Base-by-base conservation (phyloP, 1,140 invertebrate genomes). In the Drosophila aff. region DNA sequence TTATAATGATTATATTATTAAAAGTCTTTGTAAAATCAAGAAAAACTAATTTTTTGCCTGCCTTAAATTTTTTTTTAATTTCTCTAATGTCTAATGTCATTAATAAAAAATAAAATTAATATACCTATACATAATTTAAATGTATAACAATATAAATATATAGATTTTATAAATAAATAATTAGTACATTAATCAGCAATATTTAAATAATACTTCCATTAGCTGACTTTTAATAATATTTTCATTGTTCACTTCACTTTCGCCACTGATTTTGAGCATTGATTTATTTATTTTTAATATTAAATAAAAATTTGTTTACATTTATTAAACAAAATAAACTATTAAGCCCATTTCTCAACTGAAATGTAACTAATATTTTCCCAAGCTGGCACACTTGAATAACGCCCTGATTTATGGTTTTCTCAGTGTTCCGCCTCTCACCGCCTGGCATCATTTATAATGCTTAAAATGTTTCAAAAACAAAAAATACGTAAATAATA, bases 401-500 rank as follows among this genome's bases (percentile, higher is more conserved):
- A 57, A 26, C 36, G 1, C 26, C 15, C 16, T 57, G 36, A 57
- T 57, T 57, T 57, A 57, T 57, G 36, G 53, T 40, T 40, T 55
- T 40, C 53, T 26, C 53, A 57, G 53, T 40, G 53, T 40, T 26
- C 8, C 23, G 23, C 10, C 6, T 9, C 6, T 31, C 31, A 3
- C 36, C 18, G 21, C 23, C 6, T n/a, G 65, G 10, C 46, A 67
- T 67, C 65, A 67, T 67, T 67, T 67, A 49, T 67, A 67, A 67
- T 64, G 65, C 65, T 67, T 67, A 64, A 64, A 67, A 44, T 28
- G 43, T 36, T 47, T 38, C 13, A n/a, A 41, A 31, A 47, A 36
- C 15, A 11, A 38, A 38, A 55, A 23, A 26, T 23, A 47, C 47
- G 23, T 26, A 49, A 49, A 28, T 49, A 49, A 49, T 49, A 49